Conservation (phyloP, 2,888 invertebrate species). For the Coelopa pilipes region DNA sequence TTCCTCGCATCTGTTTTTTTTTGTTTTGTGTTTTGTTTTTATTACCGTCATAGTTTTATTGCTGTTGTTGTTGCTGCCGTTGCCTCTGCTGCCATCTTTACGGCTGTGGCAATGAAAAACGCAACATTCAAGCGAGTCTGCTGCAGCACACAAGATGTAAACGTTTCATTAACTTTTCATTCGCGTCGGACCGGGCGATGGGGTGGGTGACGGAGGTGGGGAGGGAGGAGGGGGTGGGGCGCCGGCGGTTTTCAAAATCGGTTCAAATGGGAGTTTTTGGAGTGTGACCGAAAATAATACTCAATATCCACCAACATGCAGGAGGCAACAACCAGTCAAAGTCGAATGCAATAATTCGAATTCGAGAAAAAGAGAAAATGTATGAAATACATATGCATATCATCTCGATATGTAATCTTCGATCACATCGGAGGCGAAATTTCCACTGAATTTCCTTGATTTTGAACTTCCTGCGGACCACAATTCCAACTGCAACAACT, state of each 20-base stretch:
- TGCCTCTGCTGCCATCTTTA: background rate
- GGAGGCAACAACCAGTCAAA: background rate
- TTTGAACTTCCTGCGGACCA: too few species aligned
- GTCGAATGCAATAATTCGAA: background rate
- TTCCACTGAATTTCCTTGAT: background rate
- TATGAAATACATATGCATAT: too few species aligned
- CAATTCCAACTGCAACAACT: background rate
- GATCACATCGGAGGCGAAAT: too few species aligned
- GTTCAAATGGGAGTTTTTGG: slow-evolving; percentile 35
- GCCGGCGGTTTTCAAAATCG: background rate
- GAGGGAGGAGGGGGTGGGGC: background rate
- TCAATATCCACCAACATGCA: background rate
- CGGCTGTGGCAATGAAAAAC: too few species aligned
- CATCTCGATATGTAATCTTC: too few species aligned
- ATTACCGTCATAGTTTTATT: slow-evolving; percentile 29
- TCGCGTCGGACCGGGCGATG: background rate
- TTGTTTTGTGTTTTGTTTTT: slow-evolving; percentile 13
- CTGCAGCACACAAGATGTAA: background rate
- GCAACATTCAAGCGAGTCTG: too few species aligned
- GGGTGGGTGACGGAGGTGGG: background rate
- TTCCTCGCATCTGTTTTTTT: background rate
- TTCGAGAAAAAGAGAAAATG: background rate
- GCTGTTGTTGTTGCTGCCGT: slow-evolving; percentile 29
- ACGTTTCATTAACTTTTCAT: slow-evolving; percentile 25
- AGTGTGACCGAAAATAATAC: slow-evolving; percentile 36